These are phyloP conservation scores for Isoperla grammatica DNA, from an alignment of 2,888 invertebrate genomes.

Conservation along the genomic window DNA sequence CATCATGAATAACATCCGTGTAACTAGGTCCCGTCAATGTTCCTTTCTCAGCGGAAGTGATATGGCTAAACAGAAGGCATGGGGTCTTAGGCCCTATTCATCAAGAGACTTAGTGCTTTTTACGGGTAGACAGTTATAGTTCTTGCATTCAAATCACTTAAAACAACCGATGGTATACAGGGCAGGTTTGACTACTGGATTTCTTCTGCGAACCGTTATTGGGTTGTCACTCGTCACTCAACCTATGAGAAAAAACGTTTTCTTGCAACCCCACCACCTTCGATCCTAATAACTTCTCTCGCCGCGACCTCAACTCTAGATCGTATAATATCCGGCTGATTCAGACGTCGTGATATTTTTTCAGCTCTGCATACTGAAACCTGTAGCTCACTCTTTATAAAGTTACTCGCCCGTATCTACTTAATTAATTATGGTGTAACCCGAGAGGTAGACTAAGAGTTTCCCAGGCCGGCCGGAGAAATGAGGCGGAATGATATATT, in stretches of 20 bases:
- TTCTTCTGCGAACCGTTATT: too few species aligned
- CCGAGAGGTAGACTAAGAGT: not conserved
- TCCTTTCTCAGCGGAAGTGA: slow-evolving; percentile 10
- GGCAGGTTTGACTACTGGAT: too few species aligned
- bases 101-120: slow-evolving; percentile 10
- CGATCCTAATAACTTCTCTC: too few species aligned
- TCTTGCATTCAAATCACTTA: slow-evolving; percentile 4
- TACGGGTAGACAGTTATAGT: slow-evolving; percentile 14
- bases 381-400: not conserved
- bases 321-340: too few species aligned
- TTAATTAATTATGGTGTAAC: not conserved
- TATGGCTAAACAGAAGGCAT: slow-evolving; percentile 8
- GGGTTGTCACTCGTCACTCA: too few species aligned
- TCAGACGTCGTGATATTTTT: too few species aligned
- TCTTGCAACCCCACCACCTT: too few species aligned
- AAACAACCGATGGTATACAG: too few species aligned
- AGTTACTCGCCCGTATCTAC: not conserved
- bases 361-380: not conserved
- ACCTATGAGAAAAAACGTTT: too few species aligned
- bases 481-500: slow-evolving; percentile 12
- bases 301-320: too few species aligned
- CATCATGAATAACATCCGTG: slow-evolving; percentile 13
- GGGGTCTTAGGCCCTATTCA: slow-evolving; percentile 8
- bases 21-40: slow-evolving; percentile 15
- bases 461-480: not conserved